Conservation (phyloP, 2,888 invertebrate species). For the Ichneumoninae sp. region DNA sequence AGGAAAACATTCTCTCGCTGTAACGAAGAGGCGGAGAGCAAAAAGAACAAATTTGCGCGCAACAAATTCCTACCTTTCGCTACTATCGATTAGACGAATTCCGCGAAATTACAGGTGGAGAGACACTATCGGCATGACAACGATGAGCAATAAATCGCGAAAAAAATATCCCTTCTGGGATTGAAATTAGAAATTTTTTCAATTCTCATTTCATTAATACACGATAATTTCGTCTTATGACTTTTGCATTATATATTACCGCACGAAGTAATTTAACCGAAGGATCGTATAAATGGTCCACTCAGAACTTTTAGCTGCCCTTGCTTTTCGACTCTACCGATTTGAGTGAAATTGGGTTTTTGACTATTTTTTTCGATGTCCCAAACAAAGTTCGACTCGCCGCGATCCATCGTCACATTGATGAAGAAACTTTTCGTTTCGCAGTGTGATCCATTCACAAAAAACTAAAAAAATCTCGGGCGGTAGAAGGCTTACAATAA, state of each 20-base stretch:
- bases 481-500: no score
- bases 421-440: not conserved
- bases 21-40: conserved; percentile 8
- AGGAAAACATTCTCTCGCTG: conserved; percentile 38
- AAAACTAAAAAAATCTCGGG: not conserved
- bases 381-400: no score
- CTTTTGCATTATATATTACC: not conserved
- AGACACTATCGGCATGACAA: not conserved
- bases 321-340: no score
- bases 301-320: no score
- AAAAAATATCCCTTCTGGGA: not conserved
- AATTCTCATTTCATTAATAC: not conserved
- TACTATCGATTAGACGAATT: conserved; percentile 12
- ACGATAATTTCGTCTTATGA: not conserved
- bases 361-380: not conserved
- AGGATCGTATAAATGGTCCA: no score
- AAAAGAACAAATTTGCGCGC: not conserved
- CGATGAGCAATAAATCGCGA: not conserved
- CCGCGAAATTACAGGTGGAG: not conserved
- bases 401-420: no score
- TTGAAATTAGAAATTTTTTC: not conserved
- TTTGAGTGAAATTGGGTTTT: no score
- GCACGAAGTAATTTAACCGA: not conserved
- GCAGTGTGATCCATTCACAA: not conserved
- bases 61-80: conserved; percentile 3